phyloP scores from a whole-genome alignment of 2,797 vertebrate species.

The Ciconia nigra region DNA sequence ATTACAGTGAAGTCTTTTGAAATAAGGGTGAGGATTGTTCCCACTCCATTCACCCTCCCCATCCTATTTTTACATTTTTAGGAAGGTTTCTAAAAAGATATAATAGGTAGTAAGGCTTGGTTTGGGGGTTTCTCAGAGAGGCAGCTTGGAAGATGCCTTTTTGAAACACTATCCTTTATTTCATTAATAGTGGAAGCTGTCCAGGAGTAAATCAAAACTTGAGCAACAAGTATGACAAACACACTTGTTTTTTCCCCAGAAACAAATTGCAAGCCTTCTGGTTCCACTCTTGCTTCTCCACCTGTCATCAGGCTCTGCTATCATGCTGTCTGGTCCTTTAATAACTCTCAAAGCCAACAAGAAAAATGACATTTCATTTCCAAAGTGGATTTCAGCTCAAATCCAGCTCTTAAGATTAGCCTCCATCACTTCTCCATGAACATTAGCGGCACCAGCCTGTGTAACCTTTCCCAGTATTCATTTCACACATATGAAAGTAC shows the following conservation, averaged over 20 bases:
- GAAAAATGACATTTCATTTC: constrained; percentile 1
- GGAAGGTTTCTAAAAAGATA: background rate
- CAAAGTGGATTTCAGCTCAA: background rate
- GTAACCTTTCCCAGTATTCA: background rate
- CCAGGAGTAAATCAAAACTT: background rate
- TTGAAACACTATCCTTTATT: background rate
- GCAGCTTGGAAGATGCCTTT: background rate
- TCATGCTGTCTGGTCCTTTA: background rate
- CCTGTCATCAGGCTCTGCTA: background rate
- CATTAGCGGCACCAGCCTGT: background rate
- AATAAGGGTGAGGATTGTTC: background rate
- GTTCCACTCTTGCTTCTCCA: background rate
- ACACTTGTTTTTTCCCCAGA: background rate
- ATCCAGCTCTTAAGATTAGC: background rate
- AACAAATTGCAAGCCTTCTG: constrained; percentile 22
- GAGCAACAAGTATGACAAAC: background rate
- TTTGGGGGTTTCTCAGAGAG: background rate
- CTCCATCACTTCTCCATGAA: background rate
- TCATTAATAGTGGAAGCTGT: background rate
- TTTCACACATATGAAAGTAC: constrained; percentile 40
- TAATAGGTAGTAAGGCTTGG: background rate
- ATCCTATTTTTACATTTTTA: background rate
- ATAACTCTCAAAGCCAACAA: background rate
- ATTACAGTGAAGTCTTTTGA: background rate
- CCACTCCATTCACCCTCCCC: background rate